A percentile compares a stretch with the other conserved stretches of the same genome.
Conservation (phyloP, 2,797 vertebrate species). For the Acanthis flammea region DNA sequence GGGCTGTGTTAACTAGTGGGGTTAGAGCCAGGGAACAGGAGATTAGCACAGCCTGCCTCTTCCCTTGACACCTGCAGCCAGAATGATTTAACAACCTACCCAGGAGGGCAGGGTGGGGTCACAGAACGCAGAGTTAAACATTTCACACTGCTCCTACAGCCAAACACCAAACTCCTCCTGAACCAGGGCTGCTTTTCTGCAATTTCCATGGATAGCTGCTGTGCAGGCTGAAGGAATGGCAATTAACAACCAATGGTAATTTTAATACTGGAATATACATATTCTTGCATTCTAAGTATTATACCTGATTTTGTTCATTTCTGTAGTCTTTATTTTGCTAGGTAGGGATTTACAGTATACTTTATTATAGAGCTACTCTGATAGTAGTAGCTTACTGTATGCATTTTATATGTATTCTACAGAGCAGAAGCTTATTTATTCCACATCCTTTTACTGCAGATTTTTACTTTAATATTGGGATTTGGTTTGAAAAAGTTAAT, state of each 20-base stretch:
- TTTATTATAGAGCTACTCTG: background rate
- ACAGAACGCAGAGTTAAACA: background rate
- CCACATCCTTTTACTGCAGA: background rate
- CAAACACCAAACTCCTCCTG: background rate
- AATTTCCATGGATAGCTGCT: background rate
- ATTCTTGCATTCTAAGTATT: background rate
- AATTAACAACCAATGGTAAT: background rate
- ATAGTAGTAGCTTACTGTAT: background rate
- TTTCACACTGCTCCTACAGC: background rate
- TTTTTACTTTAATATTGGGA: slow-evolving; percentile 29
- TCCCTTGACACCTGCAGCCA: background rate
- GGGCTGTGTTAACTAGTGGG: background rate
- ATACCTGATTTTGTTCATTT: background rate
- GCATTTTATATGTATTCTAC: background rate
- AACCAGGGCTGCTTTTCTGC: background rate
- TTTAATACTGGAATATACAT: background rate
- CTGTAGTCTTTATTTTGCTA: background rate
- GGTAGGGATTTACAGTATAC: background rate
- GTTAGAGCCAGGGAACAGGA: background rate
- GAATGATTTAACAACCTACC: background rate
- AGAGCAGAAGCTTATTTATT: slow-evolving; percentile 13
- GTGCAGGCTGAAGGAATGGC: background rate
- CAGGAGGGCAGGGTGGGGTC: background rate
- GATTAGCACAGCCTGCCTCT: background rate
- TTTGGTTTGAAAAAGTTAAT: background rate